These are phyloP conservation scores for Ptychodera flava DNA, from an alignment of 35 echinoderm and acorn worm genomes.

Conservation along the genomic window DNA sequence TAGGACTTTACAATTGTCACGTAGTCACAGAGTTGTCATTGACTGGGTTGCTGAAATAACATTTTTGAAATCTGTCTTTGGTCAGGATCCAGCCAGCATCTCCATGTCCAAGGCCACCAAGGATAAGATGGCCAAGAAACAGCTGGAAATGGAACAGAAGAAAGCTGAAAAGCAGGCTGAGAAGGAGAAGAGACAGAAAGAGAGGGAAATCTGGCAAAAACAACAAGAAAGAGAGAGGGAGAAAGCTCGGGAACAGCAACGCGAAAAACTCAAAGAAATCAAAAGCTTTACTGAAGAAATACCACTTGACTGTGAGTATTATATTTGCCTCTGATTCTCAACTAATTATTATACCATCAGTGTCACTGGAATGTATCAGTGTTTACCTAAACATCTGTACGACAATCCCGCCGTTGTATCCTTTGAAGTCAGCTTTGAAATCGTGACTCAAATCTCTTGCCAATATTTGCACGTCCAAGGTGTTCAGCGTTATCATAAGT, in stretches of 20 bases:
- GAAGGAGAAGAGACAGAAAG: slow-evolving; percentile 10
- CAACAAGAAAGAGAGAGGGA: slow-evolving; percentile 40
- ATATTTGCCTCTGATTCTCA: too few species aligned
- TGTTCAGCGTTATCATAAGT: too few species aligned
- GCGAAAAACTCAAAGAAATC: slow-evolving; percentile 28
- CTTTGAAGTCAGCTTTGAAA: too few species aligned
- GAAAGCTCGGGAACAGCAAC: slow-evolving; percentile 39
- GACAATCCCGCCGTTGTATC: too few species aligned
- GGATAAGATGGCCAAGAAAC: slow-evolving; percentile 60
- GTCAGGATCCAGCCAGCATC: slow-evolving; percentile 29
- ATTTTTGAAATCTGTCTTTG: background rate
- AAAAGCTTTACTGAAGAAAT: slow-evolving; percentile 21
- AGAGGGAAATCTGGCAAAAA: slow-evolving; percentile 17
- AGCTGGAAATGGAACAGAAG: slow-evolving; percentile 35
- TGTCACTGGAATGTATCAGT: background rate
- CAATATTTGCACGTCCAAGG: too few species aligned
- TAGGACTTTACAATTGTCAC: too few species aligned
- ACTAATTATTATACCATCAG: background rate
- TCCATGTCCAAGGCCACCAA: slow-evolving; percentile 72
- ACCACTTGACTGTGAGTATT: slow-evolving; percentile 1
- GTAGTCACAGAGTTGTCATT: too few species aligned
- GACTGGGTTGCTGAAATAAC: too few species aligned
- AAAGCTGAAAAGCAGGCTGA: slow-evolving; percentile 53
- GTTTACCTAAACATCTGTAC: too few species aligned
- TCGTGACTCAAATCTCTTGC: too few species aligned